A percentile compares a stretch with the other conserved stretches of the same genome.
Conservation (phyloP, 2,888 invertebrate genomes). For the Drosophila mimica region DNA sequence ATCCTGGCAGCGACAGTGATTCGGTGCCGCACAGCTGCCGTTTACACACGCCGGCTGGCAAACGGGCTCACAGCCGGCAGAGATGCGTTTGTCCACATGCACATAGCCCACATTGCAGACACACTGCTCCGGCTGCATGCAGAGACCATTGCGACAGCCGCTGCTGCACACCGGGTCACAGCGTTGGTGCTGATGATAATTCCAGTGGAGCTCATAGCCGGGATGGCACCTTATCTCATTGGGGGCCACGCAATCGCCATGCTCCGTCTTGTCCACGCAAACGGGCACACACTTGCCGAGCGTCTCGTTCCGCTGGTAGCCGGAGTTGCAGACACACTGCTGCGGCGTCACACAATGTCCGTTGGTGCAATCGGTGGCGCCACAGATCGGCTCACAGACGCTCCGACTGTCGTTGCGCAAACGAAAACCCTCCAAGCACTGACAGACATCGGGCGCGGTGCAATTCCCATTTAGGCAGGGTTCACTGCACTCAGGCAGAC, state of each 20-base stretch:
- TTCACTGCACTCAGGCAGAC: conserved; percentile 75
- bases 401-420: conserved; percentile 67
- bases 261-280: conserved; percentile 75
- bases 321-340: conserved; percentile 87
- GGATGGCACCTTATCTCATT: conserved; percentile 85
- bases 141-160: conserved; percentile 78
- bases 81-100: conserved; percentile 56
- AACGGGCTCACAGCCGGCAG: conserved; percentile 85
- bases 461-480: conserved; percentile 80
- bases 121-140: conserved; percentile 86
- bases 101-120: conserved; percentile 75
- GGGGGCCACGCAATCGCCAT: conserved; percentile 84
- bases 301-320: conserved; percentile 78
- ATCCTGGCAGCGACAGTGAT: conserved; percentile 81
- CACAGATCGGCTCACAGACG: conserved; percentile 83
- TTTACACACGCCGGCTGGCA: conserved; percentile 86
- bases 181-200: conserved; percentile 56
- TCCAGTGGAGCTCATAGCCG: conserved; percentile 78
- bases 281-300: conserved; percentile 73
- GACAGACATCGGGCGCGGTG: conserved; percentile 77
- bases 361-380: conserved; percentile 81
- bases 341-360: conserved; percentile 87
- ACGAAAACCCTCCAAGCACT: conserved; percentile 72
- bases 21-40: conserved; percentile 85
- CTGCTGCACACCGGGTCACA: conserved; percentile 81